These are phyloP conservation scores for Alligator mississippiensis DNA, from an alignment of 2,113 vertebrate genomes.

Conservation along the genomic window DNA sequence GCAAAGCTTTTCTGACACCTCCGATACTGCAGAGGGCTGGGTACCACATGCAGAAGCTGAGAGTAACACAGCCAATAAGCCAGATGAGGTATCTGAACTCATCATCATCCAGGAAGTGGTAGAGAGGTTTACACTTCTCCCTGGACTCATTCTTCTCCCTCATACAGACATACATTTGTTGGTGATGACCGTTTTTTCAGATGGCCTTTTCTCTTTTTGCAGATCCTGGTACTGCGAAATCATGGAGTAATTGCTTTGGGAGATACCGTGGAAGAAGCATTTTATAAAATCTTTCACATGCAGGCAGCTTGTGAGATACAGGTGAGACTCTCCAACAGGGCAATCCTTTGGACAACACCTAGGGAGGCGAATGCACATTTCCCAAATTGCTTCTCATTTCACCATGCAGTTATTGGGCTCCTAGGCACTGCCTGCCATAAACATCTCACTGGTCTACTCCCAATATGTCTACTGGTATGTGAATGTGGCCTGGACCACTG, in stretches of 20 bases:
- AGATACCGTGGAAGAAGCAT: slow-evolving; percentile 95
- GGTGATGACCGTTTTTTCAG: neutral
- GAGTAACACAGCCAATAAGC: neutral
- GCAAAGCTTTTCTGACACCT: neutral
- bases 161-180: neutral
- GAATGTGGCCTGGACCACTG: neutral
- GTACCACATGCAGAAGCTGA: neutral
- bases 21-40: neutral
- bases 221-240: slow-evolving; percentile 97
- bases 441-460: too few relatives aligned
- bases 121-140: neutral
- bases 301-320: slow-evolving; percentile 97
- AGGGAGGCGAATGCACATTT: neutral
- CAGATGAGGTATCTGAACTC: neutral
- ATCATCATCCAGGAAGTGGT: neutral
- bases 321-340: slow-evolving; percentile 73
- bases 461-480: neutral
- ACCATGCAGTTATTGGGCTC: neutral
- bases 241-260: slow-evolving; percentile 94
- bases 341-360: neutral
- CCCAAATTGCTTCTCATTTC: neutral
- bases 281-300: slow-evolving; percentile 94
- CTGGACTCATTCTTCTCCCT: fast-evolving
- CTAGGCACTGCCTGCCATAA: neutral
- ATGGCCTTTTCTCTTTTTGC: neutral